A percentile compares a stretch with the other conserved stretches of the same genome.
These are phyloP conservation scores for Palythoa grandis DNA, from an alignment of 92 coral and sea anemone genomes.

Conservation along the genomic window DNA sequence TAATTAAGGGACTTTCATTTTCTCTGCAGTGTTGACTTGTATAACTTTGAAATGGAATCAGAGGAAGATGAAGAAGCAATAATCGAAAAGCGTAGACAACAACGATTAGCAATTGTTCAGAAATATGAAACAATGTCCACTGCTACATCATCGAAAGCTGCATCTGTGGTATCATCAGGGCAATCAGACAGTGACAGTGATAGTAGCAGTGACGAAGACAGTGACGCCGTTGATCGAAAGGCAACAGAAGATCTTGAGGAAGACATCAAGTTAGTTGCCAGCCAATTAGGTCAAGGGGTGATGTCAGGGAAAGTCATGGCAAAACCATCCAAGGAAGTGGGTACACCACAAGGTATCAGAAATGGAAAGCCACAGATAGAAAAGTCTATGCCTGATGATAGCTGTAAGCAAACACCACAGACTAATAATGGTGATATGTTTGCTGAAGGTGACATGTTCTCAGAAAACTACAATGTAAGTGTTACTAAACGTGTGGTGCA, in stretches of 20 bases:
- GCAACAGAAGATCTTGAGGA: slow-evolving; percentile 82
- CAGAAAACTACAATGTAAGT: slow-evolving; percentile 86
- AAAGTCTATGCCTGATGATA: slow-evolving; percentile 19
- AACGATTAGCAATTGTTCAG: slow-evolving; percentile 83
- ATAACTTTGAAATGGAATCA: slow-evolving; percentile 91
- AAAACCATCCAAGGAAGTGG: slow-evolving; percentile 30
- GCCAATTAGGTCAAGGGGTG: slow-evolving; percentile 33
- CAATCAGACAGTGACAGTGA: slow-evolving; percentile 70
- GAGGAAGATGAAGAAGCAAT: slow-evolving; percentile 92
- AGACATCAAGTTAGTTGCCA: slow-evolving; percentile 64
- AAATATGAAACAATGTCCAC: slow-evolving; percentile 71
- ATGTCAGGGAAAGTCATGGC: slow-evolving; percentile 24
- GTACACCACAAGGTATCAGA: slow-evolving; percentile 17
- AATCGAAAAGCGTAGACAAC: slow-evolving; percentile 76
- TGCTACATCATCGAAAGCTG: slow-evolving; percentile 63
- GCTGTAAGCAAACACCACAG: slow-evolving; percentile 28
- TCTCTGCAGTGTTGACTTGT: slow-evolving; percentile 78
- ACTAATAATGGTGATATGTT: slow-evolving; percentile 87
- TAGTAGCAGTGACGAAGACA: slow-evolving; percentile 72
- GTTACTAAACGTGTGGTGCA: too few species aligned
- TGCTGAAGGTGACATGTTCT: slow-evolving; percentile 94
- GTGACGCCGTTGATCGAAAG: slow-evolving; percentile 68
- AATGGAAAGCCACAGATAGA: slow-evolving; percentile 37
- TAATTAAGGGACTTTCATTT: background rate
- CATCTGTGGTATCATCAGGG: slow-evolving; percentile 68